Conservation (phyloP, 2,888 invertebrate genomes). For the Trichacis sp. region DNA sequence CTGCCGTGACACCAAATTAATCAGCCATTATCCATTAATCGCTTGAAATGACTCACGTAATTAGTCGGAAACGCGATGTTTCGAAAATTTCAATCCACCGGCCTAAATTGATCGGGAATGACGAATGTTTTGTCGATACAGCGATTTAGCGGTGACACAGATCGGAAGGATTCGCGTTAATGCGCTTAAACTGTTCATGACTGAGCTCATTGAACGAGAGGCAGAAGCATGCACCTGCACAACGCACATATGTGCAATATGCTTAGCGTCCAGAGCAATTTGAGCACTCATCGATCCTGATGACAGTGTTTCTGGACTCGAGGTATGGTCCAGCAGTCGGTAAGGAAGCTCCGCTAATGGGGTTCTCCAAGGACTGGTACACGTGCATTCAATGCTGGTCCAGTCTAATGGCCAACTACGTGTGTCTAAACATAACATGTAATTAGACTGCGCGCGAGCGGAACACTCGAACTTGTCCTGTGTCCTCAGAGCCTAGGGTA, state of each 20-base stretch:
- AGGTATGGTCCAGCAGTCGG: constrained; percentile 40
- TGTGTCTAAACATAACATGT: constrained; percentile 34
- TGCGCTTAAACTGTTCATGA: constrained; percentile 20
- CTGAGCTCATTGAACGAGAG: background rate
- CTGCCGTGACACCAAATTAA: no score
- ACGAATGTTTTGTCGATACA: constrained; percentile 18
- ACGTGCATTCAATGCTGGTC: constrained; percentile 24
- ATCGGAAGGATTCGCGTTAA: constrained; percentile 26
- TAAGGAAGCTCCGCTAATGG: constrained; percentile 51
- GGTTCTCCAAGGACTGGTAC: constrained; percentile 23
- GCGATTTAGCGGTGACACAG: constrained; percentile 8
- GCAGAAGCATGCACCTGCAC: constrained; percentile 19
- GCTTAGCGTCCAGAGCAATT: constrained; percentile 11
- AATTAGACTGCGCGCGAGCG: constrained; percentile 46
- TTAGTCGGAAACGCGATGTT: no score
- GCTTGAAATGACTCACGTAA: no score
- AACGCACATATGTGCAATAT: background rate
- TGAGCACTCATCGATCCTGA: constrained; percentile 18
- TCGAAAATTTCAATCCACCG: no score
- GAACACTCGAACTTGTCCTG: constrained; percentile 42
- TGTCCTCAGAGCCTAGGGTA: constrained; percentile 11
- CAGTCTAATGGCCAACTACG: constrained; percentile 15
- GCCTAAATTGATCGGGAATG: constrained; percentile 5
- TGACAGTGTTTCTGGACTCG: constrained; percentile 14
- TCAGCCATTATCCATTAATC: no score